Conservation (phyloP, 2,113 vertebrate genomes). For the Ctenomys sociabilis region DNA sequence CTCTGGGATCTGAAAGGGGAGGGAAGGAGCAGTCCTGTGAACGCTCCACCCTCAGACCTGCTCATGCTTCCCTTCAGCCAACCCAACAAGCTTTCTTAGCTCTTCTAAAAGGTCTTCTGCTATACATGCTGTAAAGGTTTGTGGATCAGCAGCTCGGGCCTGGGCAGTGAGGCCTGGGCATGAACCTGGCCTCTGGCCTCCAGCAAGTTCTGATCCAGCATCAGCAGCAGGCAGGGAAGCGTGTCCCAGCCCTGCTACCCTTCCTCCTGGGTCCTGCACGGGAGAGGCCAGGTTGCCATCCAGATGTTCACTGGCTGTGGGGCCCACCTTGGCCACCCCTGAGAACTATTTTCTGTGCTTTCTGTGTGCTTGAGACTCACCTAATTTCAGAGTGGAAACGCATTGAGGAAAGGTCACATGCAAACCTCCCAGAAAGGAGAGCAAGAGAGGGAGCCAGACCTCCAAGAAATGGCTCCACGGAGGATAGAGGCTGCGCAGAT, state of each 20-base stretch:
- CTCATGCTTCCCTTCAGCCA: not conserved
- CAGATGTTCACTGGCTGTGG: no score
- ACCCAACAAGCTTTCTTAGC: no score
- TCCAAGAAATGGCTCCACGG: fast-evolving
- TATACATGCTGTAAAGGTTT: not conserved
- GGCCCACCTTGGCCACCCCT: not conserved
- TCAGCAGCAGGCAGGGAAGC: not conserved
- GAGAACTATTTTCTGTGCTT: not conserved
- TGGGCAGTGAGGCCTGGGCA: not conserved
- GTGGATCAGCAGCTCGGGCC: not conserved
- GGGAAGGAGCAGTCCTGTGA: not conserved
- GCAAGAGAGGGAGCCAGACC: no score
- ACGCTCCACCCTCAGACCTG: not conserved
- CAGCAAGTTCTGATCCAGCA: not conserved
- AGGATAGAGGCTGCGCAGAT: no score
- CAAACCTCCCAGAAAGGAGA: not conserved
- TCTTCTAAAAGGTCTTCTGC: not conserved
- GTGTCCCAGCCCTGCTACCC: not conserved
- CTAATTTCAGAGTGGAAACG: not conserved
- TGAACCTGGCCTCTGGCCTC: not conserved
- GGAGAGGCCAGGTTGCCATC: not conserved
- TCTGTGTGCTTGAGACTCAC: not conserved
- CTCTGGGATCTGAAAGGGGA: not conserved
- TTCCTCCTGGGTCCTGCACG: not conserved
- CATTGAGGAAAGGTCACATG: not conserved